A percentile compares a stretch with the other conserved stretches of the same genome.
These are phyloP conservation scores for Lates calcarifer DNA, from an alignment of 2,113 vertebrate genomes.

Conservation along the genomic window DNA sequence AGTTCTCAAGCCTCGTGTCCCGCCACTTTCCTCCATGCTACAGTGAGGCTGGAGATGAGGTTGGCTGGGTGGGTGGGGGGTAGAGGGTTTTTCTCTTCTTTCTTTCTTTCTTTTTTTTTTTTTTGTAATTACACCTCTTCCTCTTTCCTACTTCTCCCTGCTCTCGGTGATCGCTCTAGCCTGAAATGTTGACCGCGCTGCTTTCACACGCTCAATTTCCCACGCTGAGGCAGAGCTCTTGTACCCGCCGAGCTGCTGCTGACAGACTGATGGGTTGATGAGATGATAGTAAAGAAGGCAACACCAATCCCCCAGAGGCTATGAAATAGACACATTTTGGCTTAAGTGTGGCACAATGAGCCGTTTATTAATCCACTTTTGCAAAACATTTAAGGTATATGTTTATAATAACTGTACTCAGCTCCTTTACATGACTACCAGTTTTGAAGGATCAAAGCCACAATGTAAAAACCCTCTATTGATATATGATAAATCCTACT, in stretches of 20 bases:
- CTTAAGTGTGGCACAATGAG: neutral
- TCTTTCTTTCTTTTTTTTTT: conserved; percentile 23
- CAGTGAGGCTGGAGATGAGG: conserved; percentile 69
- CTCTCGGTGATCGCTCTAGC: conserved; percentile 81
- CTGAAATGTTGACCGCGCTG: conserved; percentile 81
- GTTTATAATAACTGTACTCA: neutral
- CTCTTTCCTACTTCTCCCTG: conserved; percentile 82
- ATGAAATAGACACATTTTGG: neutral
- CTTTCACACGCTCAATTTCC: conserved; percentile 88
- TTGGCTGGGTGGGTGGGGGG: conserved; percentile 22
- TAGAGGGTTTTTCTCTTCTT: neutral
- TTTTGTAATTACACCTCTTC: conserved; percentile 79
- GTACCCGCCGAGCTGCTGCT: conserved; percentile 30
- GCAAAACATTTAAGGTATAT: neutral
- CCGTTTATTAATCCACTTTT: neutral
- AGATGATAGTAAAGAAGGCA: conserved; percentile 29
- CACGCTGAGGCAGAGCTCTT: conserved; percentile 76
- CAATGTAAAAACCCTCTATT: neutral
- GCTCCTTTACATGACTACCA: neutral
- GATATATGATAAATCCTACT: neutral
- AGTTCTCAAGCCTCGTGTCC: conserved; percentile 58
- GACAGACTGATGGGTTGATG: conserved; percentile 52
- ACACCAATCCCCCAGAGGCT: neutral
- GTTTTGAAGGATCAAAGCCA: neutral
- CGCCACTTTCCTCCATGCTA: conserved; percentile 72